Conservation (phyloP, 2,797 vertebrate species). For the Microctenopoma stevenorrisi region DNA sequence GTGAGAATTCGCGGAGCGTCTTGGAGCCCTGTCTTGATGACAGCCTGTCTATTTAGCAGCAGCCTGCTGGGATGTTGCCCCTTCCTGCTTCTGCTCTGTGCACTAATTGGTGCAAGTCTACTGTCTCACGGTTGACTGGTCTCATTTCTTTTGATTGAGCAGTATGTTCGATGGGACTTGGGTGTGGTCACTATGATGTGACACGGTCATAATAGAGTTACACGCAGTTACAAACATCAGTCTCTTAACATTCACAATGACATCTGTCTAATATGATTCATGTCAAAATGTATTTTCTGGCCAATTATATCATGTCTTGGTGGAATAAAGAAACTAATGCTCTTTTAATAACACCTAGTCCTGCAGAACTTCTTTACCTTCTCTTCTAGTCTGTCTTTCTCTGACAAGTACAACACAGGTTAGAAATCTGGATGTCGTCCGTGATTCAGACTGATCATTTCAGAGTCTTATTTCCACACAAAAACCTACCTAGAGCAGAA, state of each 20-base stretch:
- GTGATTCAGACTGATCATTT: neutral
- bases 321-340: conserved; percentile 13
- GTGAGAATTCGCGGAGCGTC: conserved; percentile 68
- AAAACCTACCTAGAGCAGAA: neutral
- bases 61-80: conserved; percentile 63
- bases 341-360: conserved; percentile 24
- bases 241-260: conserved; percentile 5
- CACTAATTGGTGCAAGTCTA: conserved; percentile 79
- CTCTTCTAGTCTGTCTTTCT: too few relatives aligned
- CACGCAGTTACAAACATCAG: conserved; percentile 4
- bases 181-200: conserved; percentile 50
- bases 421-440: neutral
- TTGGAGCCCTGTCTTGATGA: conserved; percentile 69
- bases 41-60: conserved; percentile 76
- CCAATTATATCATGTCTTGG: conserved; percentile 5
- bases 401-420: too few relatives aligned
- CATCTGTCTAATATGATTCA: conserved; percentile 12
- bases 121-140: conserved; percentile 57
- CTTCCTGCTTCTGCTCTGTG: conserved; percentile 40
- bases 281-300: conserved; percentile 11
- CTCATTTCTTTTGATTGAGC: conserved; percentile 50
- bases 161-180: conserved; percentile 18
- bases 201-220: conserved; percentile 6
- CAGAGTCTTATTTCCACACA: neutral
- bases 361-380: conserved; percentile 3